Conservation (phyloP, 1,140 invertebrate genomes). For the Oscheius sp. region DNA sequence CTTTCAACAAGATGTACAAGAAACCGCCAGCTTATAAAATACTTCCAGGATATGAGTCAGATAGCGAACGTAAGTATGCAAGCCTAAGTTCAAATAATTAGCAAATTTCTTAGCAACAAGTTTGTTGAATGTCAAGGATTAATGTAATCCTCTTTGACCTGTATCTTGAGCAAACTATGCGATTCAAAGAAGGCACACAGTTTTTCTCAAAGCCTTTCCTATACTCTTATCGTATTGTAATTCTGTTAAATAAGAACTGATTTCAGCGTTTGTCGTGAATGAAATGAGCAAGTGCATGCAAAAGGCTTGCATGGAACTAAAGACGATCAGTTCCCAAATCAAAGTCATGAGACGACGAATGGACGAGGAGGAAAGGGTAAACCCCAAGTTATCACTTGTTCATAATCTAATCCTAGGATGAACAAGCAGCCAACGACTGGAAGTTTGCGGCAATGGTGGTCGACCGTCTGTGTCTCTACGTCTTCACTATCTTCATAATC, state of each 20-base stretch:
- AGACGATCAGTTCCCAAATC: conserved; percentile 26
- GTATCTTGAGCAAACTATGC: too few species aligned
- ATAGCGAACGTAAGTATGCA: neutral
- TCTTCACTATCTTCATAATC: conserved; percentile 62
- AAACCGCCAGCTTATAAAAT: neutral
- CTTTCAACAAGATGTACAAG: neutral
- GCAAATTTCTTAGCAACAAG: too few species aligned
- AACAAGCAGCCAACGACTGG: conserved; percentile 60
- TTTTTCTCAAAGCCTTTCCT: neutral
- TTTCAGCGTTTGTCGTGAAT: conserved; percentile 9
- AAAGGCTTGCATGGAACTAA: conserved; percentile 35
- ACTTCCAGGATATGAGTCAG: neutral
- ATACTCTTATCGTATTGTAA: too few species aligned
- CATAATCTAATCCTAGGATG: conserved; percentile 26
- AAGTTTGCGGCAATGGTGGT: conserved; percentile 65
- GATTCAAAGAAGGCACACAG: too few species aligned
- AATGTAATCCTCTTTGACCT: too few species aligned
- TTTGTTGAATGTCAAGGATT: too few species aligned
- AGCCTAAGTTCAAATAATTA: neutral
- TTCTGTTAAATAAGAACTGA: too few species aligned
- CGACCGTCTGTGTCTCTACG: conserved; percentile 62
- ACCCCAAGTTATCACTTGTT: neutral
- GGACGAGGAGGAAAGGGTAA: conserved; percentile 37
- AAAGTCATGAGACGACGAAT: conserved; percentile 31
- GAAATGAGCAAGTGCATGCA: conserved; percentile 36